Conservation (phyloP, 2,113 vertebrate species). For the Camelus dromedarius region DNA sequence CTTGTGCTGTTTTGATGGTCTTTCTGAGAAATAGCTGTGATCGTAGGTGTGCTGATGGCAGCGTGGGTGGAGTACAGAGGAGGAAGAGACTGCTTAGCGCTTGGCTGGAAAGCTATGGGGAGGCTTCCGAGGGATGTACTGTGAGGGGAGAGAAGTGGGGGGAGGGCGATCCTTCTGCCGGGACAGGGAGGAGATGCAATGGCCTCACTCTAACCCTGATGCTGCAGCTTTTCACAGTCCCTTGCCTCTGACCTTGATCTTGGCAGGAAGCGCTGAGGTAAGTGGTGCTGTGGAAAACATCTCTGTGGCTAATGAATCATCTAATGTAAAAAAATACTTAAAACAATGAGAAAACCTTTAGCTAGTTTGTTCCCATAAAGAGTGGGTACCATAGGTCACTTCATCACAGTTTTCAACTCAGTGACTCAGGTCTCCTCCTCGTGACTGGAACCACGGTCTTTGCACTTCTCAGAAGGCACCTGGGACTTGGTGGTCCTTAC, state of each 20-base stretch:
- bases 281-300: constrained; percentile 69
- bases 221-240: constrained; percentile 61
- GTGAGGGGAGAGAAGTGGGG: not conserved
- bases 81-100: not conserved
- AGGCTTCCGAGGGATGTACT: not conserved
- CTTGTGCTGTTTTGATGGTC: not conserved
- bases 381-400: not conserved
- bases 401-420: not conserved
- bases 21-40: not conserved
- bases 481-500: not conserved
- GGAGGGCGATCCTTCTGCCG: not conserved
- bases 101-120: not conserved
- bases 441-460: not conserved
- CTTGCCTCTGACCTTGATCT: constrained; percentile 74
- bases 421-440: constrained; percentile 44
- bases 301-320: constrained; percentile 71
- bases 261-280: constrained; percentile 63
- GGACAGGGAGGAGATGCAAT: not conserved
- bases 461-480: not conserved
- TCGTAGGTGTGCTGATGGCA: not conserved
- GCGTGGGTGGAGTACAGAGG: not conserved
- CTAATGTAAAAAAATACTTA: constrained; percentile 56
- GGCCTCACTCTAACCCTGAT: constrained; percentile 58
- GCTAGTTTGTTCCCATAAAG: not conserved
- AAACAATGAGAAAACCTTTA: constrained; percentile 50